Evolutionary conservation across 2,797 vertebrate genomes (phyloP), one percentile per base, ranked within the genome.

Genomic region (Coregonus ussuriensis): DNA sequence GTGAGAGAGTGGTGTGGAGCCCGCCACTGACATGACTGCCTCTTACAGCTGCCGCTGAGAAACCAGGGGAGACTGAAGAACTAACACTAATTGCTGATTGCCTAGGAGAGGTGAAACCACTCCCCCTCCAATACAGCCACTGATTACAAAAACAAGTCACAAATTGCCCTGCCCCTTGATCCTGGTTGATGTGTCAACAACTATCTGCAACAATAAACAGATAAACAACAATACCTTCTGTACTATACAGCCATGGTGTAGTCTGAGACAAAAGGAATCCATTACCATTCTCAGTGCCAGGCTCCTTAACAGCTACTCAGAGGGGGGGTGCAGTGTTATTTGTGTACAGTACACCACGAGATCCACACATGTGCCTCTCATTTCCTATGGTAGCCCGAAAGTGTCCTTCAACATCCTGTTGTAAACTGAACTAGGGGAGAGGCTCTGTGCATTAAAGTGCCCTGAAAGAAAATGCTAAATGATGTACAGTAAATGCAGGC

Each of bases 361-460:
- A 87, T 90, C 76, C 35, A 33, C 83, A 93, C 93, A 93, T 92
- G 90, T 93, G 93, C 90, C 90, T 93, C 89, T 93, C 90, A 92
- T 93, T 93, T 93, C 91, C 92, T 91, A 90, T 83, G 84, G 87
- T 85, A 47, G 41, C 9, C 41, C 41, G 11, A 47, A 47, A 47
- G 2, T 47, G 91, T 96, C 94, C 93, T 87, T 89, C 92, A 89
- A 92, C 91, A 91, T 93, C 89, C 90, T 88, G 93, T 94, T 96
- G 95, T 95, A 88, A 95, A 95, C 95, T 91, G 91, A 92, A 92
- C 90, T 95, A 95, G 93, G 94, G 95, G 94, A 94, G 95, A 94
- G 89, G 80, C 92, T 89, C 79, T 92, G 87, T 91, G 90, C 94
- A 94, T 96, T 96, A 96, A 96, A 95, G 92, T 68, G 83, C 95